phyloP scores from a whole-genome alignment of 1,140 invertebrate genomes.

The Eufriesea mexicana region DNA sequence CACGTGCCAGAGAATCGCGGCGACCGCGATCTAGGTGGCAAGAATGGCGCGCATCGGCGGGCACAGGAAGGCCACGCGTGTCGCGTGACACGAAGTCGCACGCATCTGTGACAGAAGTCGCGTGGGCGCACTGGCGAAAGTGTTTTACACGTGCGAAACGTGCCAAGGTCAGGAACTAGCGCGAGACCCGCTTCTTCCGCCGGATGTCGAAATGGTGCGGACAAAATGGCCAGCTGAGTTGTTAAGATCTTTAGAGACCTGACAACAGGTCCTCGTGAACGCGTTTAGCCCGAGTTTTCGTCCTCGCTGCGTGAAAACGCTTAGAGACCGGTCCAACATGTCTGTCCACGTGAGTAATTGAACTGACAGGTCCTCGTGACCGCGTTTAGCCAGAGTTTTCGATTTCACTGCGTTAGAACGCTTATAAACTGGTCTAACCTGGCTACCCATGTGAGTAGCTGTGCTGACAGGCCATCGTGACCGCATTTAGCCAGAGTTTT shows the following conservation, averaged over 20 bases:
- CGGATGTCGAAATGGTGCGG: conserved; percentile 18
- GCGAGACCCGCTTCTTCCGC: not conserved
- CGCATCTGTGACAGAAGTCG: not conserved
- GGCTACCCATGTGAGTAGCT: too few species aligned
- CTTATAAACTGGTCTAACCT: too few species aligned
- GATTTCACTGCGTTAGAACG: too few species aligned
- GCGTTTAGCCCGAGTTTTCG: too few species aligned
- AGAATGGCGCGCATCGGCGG: conserved; percentile 14
- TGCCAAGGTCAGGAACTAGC: conserved; percentile 51
- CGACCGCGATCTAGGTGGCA: not conserved
- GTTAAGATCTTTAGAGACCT: not conserved
- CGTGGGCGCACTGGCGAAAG: conserved; percentile 35
- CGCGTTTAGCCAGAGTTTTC: too few species aligned
- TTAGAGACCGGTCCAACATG: too few species aligned
- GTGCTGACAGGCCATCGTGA: too few species aligned
- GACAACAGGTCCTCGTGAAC: too few species aligned
- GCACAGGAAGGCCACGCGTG: not conserved
- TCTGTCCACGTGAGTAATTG: too few species aligned
- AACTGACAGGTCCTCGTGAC: too few species aligned
- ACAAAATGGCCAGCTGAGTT: not conserved
- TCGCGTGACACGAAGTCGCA: conserved; percentile 10
- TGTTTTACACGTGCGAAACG: conserved; percentile 38
- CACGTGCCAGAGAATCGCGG: not conserved
- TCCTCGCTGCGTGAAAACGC: too few species aligned
- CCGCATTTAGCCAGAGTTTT: too few species aligned